Percentiles rank a stretch among this genome's conserved stretches.
Evolutionary conservation across 2,888 invertebrate genomes (phyloP).

Genomic region (Auanema freiburgensis): DNA sequence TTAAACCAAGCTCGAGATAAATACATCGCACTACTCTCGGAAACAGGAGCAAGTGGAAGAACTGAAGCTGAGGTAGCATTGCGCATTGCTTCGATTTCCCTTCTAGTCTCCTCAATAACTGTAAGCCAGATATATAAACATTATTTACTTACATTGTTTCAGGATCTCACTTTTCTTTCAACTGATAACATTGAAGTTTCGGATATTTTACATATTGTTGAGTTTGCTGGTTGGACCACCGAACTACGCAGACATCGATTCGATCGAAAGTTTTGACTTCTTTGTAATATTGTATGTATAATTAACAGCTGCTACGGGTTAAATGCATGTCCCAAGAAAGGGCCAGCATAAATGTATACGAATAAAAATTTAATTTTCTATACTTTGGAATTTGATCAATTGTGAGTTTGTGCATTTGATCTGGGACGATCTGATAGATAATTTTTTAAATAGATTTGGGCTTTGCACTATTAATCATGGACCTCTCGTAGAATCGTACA

Average conservation of each 20-base stretch:
- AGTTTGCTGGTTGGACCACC: constrained; percentile 24
- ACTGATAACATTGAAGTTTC: constrained; percentile 38
- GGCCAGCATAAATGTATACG: no score
- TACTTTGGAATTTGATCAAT: no score
- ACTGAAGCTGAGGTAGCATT: constrained; percentile 21
- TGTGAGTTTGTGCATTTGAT: no score
- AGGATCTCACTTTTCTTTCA: constrained; percentile 36
- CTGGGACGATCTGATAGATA: no score
- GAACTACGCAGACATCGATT: constrained; percentile 6
- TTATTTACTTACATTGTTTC: background rate
- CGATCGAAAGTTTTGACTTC: no score
- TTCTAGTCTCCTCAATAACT: constrained; percentile 30
- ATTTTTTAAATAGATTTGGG: no score
- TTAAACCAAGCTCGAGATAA: constrained; percentile 24
- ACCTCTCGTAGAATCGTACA: no score
- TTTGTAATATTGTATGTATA: no score
- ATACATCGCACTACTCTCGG: constrained; percentile 21
- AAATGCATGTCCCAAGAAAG: no score
- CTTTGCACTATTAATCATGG: no score
- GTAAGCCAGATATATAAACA: constrained; percentile 4
- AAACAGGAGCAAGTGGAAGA: constrained; percentile 4
- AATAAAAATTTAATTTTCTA: no score
- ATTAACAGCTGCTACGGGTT: no score
- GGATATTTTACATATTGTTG: constrained; percentile 33
- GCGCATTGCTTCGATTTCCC: constrained; percentile 22